Percentiles rank a stretch among this genome's conserved stretches.
Conservation (phyloP, 2,797 vertebrate species). For the Parauchenoglanis punctatus region DNA sequence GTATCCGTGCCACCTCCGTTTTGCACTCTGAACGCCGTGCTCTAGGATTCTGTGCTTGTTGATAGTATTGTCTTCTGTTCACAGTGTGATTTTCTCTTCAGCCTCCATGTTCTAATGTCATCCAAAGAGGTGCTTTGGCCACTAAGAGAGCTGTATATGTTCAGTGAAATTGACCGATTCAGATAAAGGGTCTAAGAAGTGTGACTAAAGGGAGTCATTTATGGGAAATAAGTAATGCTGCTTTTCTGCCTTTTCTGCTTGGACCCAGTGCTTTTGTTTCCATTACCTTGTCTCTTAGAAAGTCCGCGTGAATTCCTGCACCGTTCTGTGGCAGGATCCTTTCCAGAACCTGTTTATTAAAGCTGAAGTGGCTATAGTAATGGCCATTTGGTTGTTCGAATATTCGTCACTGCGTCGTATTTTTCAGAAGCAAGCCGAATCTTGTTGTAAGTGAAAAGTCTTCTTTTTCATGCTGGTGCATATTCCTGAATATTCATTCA, state of each 20-base stretch:
- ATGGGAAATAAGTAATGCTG: constrained; percentile 16
- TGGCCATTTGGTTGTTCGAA: not conserved
- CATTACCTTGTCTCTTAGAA: not conserved
- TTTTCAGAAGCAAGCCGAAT: not conserved
- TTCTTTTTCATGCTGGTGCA: not conserved
- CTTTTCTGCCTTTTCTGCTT: constrained; percentile 10
- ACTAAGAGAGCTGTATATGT: constrained; percentile 7
- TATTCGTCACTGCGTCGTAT: not conserved
- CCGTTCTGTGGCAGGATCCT: no score
- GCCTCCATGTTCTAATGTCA: constrained; percentile 48
- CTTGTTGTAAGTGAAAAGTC: not conserved
- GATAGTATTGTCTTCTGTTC: constrained; percentile 50
- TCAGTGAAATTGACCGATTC: constrained; percentile 12
- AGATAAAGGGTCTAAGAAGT: constrained; percentile 5
- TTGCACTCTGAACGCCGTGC: constrained; percentile 56
- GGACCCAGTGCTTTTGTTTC: constrained; percentile 9
- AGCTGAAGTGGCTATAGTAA: not conserved
- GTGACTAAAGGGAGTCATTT: not conserved
- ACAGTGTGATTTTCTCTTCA: constrained; percentile 49
- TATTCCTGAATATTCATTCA: not conserved
- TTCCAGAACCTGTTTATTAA: not conserved
- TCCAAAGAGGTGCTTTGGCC: constrained; percentile 46
- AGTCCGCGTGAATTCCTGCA: not conserved
- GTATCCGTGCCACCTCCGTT: constrained; percentile 54
- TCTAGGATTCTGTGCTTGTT: constrained; percentile 51